These are phyloP conservation scores for Ambastaia sidthimunki DNA, from an alignment of 2,797 vertebrate species.

Conservation along the genomic window DNA sequence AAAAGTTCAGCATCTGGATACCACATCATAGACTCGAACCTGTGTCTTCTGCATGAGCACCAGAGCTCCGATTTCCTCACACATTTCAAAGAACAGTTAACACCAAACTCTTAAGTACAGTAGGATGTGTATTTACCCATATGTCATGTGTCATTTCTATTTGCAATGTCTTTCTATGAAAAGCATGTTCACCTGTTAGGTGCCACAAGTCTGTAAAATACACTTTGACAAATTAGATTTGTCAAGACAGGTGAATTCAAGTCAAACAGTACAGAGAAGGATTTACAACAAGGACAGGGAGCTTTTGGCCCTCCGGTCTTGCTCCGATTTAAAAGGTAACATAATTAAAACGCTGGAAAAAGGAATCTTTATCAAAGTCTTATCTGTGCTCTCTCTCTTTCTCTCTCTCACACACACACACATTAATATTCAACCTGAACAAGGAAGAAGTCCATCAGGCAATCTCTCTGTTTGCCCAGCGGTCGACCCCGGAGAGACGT, in stretches of 20 bases:
- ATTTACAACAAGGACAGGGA: constrained; percentile 53
- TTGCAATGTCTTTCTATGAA: neutral
- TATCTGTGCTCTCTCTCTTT: constrained; percentile 49
- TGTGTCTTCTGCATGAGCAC: neutral
- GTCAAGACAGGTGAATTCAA: constrained; percentile 24
- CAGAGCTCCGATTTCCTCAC: neutral
- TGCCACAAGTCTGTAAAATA: constrained; percentile 8
- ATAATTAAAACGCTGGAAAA: constrained; percentile 62
- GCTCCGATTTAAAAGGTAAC: constrained; percentile 53
- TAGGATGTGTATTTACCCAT: neutral
- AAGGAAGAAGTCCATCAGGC: constrained; percentile 48
- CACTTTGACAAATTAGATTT: constrained; percentile 1
- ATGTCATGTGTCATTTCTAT: too few relatives aligned
- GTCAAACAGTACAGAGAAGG: constrained; percentile 29
- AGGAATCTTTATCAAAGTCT: constrained; percentile 58
- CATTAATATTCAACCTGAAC: constrained; percentile 58
- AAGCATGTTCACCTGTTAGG: constrained; percentile 3
- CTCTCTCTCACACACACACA: constrained; percentile 30
- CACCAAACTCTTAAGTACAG: neutral
- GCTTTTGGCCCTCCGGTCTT: constrained; percentile 41
- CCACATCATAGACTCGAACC: neutral
- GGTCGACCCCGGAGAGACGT: constrained; percentile 47
- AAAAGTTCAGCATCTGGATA: neutral
- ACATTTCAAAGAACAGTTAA: neutral
- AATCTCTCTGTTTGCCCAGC: constrained; percentile 50